Percentiles rank a stretch among this genome's conserved stretches.
Evolutionary conservation across 2,113 vertebrate genomes (phyloP).

Genomic region (Odocoileus virginianus): DNA sequence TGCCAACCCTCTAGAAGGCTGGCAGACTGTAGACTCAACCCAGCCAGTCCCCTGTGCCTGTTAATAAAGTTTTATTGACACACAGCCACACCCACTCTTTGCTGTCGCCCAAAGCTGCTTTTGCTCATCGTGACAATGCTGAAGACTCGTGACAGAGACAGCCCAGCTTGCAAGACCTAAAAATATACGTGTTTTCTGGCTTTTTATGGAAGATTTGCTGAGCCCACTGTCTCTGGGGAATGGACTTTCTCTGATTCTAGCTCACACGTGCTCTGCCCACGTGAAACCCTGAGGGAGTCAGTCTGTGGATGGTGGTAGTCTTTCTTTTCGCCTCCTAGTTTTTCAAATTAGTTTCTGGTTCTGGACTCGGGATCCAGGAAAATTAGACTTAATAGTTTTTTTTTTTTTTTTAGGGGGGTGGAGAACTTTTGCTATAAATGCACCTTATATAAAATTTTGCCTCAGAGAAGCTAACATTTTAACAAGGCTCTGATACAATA

Average conservation of each 20-base stretch:
- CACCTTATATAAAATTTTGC: not conserved
- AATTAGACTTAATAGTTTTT: not conserved
- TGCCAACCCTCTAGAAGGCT: not conserved
- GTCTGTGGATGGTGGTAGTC: not conserved
- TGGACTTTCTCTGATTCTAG: not conserved
- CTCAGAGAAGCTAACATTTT: not conserved
- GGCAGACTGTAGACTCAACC: not conserved
- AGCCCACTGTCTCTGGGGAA: too few relatives aligned
- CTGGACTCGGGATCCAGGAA: not conserved
- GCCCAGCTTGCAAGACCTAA: not conserved
- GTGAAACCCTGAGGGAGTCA: not conserved
- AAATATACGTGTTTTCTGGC: accelerated
- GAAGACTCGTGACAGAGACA: not conserved
- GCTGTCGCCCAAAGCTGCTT: accelerated
- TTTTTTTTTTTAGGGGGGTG: not conserved
- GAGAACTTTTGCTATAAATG: not conserved
- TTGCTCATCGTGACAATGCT: not conserved
- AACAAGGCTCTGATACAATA: not conserved
- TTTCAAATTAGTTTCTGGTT: not conserved
- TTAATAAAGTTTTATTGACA: not conserved
- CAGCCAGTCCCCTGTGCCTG: not conserved
- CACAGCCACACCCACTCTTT: too few relatives aligned
- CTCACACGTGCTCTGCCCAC: not conserved
- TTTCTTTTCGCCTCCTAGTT: not conserved
- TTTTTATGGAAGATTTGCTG: not conserved